Evolutionary conservation across 2,797 vertebrate species (phyloP).

Genomic region (Sternarchorhynchus goeldii): DNA sequence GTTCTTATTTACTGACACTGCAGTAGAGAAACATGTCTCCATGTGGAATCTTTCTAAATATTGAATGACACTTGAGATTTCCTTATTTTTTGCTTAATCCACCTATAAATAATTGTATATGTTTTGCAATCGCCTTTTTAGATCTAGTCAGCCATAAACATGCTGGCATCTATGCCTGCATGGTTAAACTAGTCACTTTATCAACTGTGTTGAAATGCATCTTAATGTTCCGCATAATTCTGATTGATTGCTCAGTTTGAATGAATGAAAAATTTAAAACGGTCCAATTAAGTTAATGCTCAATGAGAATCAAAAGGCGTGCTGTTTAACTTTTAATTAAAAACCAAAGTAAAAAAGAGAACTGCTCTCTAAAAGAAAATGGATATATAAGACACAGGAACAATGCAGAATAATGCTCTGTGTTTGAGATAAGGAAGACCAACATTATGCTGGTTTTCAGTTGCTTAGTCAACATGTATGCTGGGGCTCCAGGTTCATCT

Average conservation of each 20-base stretch:
- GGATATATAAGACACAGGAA: too few relatives aligned
- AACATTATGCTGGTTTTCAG: constrained; percentile 29
- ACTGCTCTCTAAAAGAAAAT: too few relatives aligned
- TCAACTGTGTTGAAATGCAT: background rate
- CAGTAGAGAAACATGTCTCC: background rate
- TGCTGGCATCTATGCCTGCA: background rate
- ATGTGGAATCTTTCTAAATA: constrained; percentile 28
- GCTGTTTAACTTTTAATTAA: background rate
- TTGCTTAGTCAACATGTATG: background rate
- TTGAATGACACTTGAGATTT: background rate
- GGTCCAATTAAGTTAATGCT: background rate
- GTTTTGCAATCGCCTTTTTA: too few relatives aligned
- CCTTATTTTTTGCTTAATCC: background rate
- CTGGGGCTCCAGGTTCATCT: background rate
- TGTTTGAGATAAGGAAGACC: constrained; percentile 34
- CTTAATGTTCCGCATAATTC: background rate
- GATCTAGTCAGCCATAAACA: background rate
- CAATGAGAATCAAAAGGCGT: background rate
- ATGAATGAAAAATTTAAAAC: background rate
- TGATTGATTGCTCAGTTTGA: background rate
- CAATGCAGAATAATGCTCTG: too few relatives aligned
- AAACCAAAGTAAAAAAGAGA: background rate
- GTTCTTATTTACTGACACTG: constrained; percentile 39
- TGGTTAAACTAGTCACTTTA: background rate
- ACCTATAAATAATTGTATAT: background rate